Conservation (phyloP, 2,113 vertebrate species). For the Fregata magnificens region DNA sequence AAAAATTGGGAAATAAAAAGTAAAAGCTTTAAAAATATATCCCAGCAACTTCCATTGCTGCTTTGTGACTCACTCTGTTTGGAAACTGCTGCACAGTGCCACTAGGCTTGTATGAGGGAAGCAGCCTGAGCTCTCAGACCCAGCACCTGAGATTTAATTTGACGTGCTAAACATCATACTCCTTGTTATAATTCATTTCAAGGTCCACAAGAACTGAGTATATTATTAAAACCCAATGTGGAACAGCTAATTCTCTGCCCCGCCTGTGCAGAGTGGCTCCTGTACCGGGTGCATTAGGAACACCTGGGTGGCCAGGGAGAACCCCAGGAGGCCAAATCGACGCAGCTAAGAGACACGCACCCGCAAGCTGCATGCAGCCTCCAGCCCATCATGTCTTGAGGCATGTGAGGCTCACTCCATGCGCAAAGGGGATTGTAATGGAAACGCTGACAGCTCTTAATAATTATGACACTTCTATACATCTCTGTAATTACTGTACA, state of each 20-base stretch:
- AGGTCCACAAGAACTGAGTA: background rate
- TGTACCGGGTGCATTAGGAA: fast-evolving
- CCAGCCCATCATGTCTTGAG: background rate
- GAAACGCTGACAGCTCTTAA: conserved; percentile 34
- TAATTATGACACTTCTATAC: conserved; percentile 35
- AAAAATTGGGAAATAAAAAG: background rate
- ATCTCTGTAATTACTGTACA: conserved; percentile 24
- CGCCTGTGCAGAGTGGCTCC: background rate
- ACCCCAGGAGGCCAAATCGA: fast-evolving
- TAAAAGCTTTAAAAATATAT: background rate
- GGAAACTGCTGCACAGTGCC: background rate
- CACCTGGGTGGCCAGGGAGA: background rate
- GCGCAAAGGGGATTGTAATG: conserved; percentile 40
- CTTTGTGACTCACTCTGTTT: background rate
- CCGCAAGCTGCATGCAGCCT: background rate
- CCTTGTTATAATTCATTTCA: background rate
- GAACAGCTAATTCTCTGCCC: background rate
- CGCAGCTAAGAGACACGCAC: background rate
- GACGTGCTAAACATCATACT: background rate
- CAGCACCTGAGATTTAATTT: background rate
- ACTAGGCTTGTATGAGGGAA: background rate
- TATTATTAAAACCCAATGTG: background rate
- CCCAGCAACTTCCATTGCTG: background rate
- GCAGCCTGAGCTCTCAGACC: background rate
- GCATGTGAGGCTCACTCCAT: background rate